Percentiles rank a stretch among this genome's conserved stretches.
phyloP scores from a whole-genome alignment of 53 echinoderm and acorn worm species.

The Mesocentrotus franciscanus region DNA sequence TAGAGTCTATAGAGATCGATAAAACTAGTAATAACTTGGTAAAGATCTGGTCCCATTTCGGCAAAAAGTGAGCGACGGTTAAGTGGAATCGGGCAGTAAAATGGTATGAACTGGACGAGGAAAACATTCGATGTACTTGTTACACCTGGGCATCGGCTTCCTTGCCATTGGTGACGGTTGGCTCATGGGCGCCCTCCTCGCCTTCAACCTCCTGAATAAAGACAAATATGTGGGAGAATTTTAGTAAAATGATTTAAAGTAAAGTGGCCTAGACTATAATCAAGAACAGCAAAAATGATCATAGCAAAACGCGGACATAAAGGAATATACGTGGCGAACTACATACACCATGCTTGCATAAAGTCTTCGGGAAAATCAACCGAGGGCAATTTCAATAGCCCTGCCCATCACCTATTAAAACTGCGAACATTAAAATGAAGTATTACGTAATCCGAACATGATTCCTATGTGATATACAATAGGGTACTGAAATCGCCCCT shows the following conservation, averaged over 20 bases:
- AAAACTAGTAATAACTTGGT: neutral
- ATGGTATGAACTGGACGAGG: neutral
- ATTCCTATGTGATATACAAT: too few species aligned
- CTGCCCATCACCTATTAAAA: too few species aligned
- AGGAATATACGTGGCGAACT: too few species aligned
- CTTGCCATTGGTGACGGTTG: slow-evolving; percentile 24
- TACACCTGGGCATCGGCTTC: slow-evolving; percentile 27
- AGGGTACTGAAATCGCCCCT: too few species aligned
- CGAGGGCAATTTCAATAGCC: too few species aligned
- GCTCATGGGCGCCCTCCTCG: neutral
- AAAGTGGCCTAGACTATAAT: neutral
- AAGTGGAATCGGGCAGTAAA: neutral
- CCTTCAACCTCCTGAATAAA: neutral
- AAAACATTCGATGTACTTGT: neutral
- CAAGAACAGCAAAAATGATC: neutral
- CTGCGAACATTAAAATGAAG: too few species aligned
- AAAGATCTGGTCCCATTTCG: neutral
- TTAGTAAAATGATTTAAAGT: too few species aligned
- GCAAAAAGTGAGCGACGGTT: neutral
- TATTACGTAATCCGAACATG: too few species aligned
- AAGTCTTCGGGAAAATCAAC: too few species aligned
- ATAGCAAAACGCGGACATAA: too few species aligned
- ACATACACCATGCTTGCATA: too few species aligned
- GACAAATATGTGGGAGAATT: neutral
- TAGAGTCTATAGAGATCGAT: neutral